Percentiles rank a stretch among this genome's conserved stretches.
phyloP scores from a whole-genome alignment of 2,888 invertebrate species.

The Keiferia lycopersicella region DNA sequence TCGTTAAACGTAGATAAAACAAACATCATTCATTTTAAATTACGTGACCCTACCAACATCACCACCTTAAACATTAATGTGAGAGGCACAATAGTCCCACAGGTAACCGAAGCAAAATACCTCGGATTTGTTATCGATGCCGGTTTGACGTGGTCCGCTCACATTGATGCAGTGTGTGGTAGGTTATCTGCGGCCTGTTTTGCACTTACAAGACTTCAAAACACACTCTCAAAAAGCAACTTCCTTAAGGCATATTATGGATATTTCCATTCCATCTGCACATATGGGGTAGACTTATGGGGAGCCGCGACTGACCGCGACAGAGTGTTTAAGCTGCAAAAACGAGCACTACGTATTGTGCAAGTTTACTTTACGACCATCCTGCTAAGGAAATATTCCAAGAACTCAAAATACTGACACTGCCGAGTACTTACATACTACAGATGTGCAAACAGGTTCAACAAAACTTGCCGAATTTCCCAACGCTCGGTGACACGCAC shows the following conservation, averaged over 20 bases:
- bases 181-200: conserved; percentile 7
- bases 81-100: not conserved
- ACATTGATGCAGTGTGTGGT: conserved; percentile 6
- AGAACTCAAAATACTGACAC: not conserved
- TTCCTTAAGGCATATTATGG: conserved; percentile 4
- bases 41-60: not conserved
- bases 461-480: not conserved
- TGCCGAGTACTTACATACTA: not conserved
- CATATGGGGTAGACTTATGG: not conserved
- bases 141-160: conserved; percentile 11
- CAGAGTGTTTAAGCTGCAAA: conserved; percentile 5
- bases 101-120: conserved; percentile 1
- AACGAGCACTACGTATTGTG: not conserved
- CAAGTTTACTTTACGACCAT: not conserved
- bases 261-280: conserved; percentile 8
- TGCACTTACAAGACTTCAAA: not conserved
- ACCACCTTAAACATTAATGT: not conserved
- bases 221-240: not conserved
- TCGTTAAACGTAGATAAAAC: conserved; percentile 8
- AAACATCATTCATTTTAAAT: conserved; percentile 7
- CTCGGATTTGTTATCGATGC: conserved; percentile 9
- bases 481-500: not conserved
- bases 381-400: not conserved
- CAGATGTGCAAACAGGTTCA: not conserved
- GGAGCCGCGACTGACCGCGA: not conserved